A percentile compares a stretch with the other conserved stretches of the same genome.
Conservation (phyloP, 2,888 invertebrate species). For the Eristalis intricaria region DNA sequence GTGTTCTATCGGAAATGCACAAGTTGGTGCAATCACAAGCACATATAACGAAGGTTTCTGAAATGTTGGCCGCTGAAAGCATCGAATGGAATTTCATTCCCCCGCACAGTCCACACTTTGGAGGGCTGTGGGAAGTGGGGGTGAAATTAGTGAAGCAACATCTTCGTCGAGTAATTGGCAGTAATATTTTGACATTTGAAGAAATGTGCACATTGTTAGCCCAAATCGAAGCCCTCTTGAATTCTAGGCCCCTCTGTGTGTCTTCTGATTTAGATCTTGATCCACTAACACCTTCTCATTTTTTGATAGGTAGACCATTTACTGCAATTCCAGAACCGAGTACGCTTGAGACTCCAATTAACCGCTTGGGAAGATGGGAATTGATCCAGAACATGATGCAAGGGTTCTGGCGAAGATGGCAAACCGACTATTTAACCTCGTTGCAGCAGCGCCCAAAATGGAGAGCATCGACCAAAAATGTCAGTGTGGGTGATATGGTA, state of each 20-base stretch:
- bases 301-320: background rate
- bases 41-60: background rate
- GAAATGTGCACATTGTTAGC: slow-evolving; percentile 56
- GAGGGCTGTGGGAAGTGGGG: background rate
- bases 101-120: slow-evolving; percentile 6
- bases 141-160: slow-evolving; percentile 24
- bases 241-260: slow-evolving; percentile 45
- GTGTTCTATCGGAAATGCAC: slow-evolving; percentile 18
- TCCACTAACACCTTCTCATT: background rate
- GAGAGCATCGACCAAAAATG: background rate
- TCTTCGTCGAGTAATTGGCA: slow-evolving; percentile 42
- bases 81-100: slow-evolving; percentile 25
- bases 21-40: slow-evolving; percentile 2
- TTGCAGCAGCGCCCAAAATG: slow-evolving; percentile 38
- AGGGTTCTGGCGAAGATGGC: slow-evolving; percentile 49
- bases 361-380: slow-evolving; percentile 15
- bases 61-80: background rate
- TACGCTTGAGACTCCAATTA: background rate
- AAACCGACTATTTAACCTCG: no score
- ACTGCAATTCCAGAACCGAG: slow-evolving; percentile 4
- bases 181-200: slow-evolving; percentile 42
- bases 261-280: slow-evolving; percentile 45
- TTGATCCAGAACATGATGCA: slow-evolving; percentile 12
- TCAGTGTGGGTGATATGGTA: slow-evolving; percentile 22
- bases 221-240: slow-evolving; percentile 59